Evolutionary conservation across 2,113 vertebrate genomes (phyloP).

Genomic region (Rhinoptilus africanus): DNA sequence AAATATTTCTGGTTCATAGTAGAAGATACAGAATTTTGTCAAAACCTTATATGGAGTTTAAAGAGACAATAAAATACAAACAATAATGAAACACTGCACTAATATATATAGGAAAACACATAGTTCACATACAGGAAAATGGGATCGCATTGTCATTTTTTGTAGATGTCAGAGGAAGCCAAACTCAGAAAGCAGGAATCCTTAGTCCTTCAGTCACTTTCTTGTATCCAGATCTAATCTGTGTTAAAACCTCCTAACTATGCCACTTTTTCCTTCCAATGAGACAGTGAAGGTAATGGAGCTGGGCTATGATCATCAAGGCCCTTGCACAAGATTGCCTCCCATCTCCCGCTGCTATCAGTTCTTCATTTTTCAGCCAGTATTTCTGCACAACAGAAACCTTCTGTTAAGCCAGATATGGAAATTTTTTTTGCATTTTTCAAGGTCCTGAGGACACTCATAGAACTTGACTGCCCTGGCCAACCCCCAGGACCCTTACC

Average conservation of each 20-base stretch:
- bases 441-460: background rate
- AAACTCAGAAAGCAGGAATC: background rate
- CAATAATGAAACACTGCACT: background rate
- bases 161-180: background rate
- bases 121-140: background rate
- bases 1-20: background rate
- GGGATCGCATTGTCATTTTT: background rate
- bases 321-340: background rate
- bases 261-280: background rate
- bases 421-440: background rate
- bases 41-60: background rate
- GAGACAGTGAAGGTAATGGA: background rate
- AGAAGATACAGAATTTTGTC: background rate
- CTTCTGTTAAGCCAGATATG: background rate
- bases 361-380: background rate
- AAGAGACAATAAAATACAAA: background rate
- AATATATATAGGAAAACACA: background rate
- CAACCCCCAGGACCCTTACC: rapidly evolving
- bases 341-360: background rate
- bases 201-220: background rate
- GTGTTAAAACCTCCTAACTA: background rate
- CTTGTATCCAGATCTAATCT: background rate
- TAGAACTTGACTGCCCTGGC: background rate
- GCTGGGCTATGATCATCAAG: background rate
- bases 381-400: background rate